A percentile compares a stretch with the other conserved stretches of the same genome.
Evolutionary conservation across 2,113 vertebrate species (phyloP).

Genomic region (Opisthocomus hoazin): DNA sequence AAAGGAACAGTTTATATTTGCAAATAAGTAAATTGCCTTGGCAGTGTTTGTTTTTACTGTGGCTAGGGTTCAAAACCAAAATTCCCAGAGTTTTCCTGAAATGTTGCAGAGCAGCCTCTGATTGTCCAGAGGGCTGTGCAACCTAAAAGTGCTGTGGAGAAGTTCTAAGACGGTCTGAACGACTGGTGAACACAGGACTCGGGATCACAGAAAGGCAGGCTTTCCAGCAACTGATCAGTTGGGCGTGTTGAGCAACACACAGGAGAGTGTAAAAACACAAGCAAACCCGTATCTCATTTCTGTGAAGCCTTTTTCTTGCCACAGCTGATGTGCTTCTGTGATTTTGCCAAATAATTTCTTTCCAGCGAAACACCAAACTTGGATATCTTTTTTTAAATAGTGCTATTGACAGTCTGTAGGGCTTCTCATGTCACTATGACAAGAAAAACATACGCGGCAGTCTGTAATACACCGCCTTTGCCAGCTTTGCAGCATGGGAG

Average conservation of each 20-base stretch:
- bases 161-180: neutral
- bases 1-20: neutral
- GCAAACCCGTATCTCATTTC: neutral
- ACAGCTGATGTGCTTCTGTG: neutral
- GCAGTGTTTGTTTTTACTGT: neutral
- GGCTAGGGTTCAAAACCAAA: neutral
- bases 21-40: neutral
- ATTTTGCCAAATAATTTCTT: neutral
- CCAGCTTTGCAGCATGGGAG: neutral
- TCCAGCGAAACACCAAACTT: neutral
- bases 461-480: neutral
- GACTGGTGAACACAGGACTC: neutral
- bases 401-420: neutral
- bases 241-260: neutral
- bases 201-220: neutral
- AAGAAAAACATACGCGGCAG: neutral
- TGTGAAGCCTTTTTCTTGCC: neutral
- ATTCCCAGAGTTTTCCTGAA: neutral
- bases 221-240: neutral
- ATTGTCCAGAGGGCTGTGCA: neutral
- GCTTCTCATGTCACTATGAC: neutral
- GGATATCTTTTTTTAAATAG: neutral
- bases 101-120: neutral
- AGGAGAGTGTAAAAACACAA: neutral
- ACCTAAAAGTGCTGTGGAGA: neutral